These are phyloP conservation scores for Nezara viridula DNA, from an alignment of 2,888 invertebrate genomes.

Conservation along the genomic window DNA sequence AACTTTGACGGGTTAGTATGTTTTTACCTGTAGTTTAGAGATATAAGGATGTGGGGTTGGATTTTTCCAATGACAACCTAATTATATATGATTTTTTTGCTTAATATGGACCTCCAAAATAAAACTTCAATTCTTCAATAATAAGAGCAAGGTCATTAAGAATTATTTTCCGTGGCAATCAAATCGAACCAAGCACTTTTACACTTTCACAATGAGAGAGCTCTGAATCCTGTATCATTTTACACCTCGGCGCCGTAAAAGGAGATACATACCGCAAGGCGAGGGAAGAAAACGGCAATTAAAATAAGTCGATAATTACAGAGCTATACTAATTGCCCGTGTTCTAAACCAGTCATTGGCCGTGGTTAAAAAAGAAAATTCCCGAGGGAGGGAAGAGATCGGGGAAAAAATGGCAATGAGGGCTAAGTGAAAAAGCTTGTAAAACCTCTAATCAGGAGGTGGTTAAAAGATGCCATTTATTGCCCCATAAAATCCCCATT, in stretches of 20 bases:
- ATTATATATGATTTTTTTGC: too few species aligned
- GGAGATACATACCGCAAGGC: background rate
- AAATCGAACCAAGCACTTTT: background rate
- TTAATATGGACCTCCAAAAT: too few species aligned
- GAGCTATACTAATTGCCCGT: slow-evolving; percentile 22
- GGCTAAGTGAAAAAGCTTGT: slow-evolving; percentile 49
- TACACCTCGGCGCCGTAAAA: slow-evolving; percentile 15
- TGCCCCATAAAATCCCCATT: slow-evolving; percentile 31
- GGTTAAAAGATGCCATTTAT: slow-evolving; percentile 31
- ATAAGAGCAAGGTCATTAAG: too few species aligned
- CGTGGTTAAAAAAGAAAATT: slow-evolving; percentile 40
- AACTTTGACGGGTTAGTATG: too few species aligned
- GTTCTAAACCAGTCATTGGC: slow-evolving; percentile 13
- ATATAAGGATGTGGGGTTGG: too few species aligned
- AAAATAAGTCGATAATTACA: slow-evolving; percentile 49
- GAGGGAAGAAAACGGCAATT: background rate
- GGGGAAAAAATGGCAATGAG: background rate
- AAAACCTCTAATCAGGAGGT: slow-evolving; percentile 47
- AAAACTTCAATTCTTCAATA: too few species aligned
- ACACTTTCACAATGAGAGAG: background rate
- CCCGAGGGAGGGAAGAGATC: background rate
- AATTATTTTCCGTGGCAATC: too few species aligned
- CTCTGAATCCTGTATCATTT: background rate
- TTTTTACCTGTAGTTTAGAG: too few species aligned
- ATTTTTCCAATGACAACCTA: too few species aligned